phyloP scores from a whole-genome alignment of 2,113 vertebrate genomes.

The Phycodurus eques region DNA sequence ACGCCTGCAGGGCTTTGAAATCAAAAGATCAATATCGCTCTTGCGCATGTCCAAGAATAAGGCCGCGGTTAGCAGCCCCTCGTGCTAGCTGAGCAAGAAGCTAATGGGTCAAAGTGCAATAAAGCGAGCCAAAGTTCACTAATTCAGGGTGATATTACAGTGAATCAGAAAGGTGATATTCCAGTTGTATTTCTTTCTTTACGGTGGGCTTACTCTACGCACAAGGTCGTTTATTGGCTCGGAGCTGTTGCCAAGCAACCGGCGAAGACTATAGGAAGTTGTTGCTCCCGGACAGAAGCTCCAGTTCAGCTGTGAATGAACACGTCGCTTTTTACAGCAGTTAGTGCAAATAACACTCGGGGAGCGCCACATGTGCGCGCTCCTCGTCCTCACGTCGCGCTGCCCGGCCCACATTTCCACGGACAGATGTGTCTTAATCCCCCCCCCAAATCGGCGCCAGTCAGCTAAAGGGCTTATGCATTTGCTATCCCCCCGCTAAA shows the following conservation, averaged over 20 bases:
- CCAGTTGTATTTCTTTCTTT: not conserved
- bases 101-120: not conserved
- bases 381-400: not conserved
- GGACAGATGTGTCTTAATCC: not conserved
- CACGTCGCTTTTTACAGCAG: not conserved
- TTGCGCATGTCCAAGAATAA: not conserved
- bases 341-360: not conserved
- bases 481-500: not conserved
- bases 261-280: not conserved
- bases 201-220: not conserved
- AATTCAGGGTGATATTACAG: not conserved
- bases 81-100: constrained; percentile 12
- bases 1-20: not conserved
- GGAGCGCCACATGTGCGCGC: not conserved
- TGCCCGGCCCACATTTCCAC: not conserved
- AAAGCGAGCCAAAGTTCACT: not conserved
- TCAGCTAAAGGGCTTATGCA: not conserved
- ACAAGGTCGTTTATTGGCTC: not conserved
- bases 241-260: constrained; percentile 31
- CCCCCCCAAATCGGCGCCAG: not conserved
- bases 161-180: not conserved
- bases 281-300: not conserved
- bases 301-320: not conserved
- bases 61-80: not conserved
- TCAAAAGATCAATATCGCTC: not conserved